Evolutionary conservation across 92 coral and sea anemone species (phyloP), one percentile per base, ranked within the genome.

Genomic region (Epizoanthus ramosus): DNA sequence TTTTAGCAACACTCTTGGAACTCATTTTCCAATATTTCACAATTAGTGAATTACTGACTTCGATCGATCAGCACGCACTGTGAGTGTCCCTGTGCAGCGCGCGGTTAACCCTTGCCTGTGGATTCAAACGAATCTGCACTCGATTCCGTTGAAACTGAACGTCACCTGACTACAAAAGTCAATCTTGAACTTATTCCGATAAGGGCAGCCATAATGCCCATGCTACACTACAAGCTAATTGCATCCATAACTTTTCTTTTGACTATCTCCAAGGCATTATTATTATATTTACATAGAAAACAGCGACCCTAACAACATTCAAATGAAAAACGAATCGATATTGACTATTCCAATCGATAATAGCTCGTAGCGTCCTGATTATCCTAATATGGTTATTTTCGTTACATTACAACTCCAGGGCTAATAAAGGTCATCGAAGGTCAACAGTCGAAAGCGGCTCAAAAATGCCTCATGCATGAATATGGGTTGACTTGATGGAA

Each of bases 1-100:
- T 82, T 85, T 93, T 91, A 33, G 97, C 85, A 31, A 95, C 98
- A 12, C 90, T 23, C 57, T 91, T 86, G 45, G 98, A 95, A 71
- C 95, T 91, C 98, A 95, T 95, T 60, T 85, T 61, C 68, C 14
- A 23, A 39, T 54, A 33, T 9, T 79, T 2, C 18, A 50, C 61
- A 72, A 57, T 81, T 54, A 12, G 8, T 53, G 60, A 72, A 57
- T 81, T 54, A 12, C 14, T 53, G 60, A 0, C 15, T 37, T 21
- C 45, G 70, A 22, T 65, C 50, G 25, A 24, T 1, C 31, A 22
- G 24, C 13, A 21, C 81, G 35, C 9, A 6, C 43, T 6, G 31
- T 28, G 43, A 31, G n/a, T n/a, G n/a, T n/a, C n/a, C n/a, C 47
- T 5, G 80, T 58, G 58, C 35, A 76, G 81, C 70, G 81, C 58